Conservation (phyloP, 2,113 vertebrate species). For the Ariopsis seemanni region DNA sequence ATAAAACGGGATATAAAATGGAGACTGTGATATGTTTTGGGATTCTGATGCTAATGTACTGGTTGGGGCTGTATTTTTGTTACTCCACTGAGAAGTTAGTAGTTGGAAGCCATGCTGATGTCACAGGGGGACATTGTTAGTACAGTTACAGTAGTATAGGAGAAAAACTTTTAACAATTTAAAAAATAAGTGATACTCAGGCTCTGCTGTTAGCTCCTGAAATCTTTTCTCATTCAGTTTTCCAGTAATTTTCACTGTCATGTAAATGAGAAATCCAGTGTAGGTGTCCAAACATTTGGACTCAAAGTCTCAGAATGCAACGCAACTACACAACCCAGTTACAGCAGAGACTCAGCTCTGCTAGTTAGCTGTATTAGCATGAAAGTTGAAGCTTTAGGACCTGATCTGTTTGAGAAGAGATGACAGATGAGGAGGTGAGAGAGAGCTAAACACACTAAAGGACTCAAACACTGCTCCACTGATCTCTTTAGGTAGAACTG, state of each 20-base stretch:
- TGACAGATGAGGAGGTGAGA: neutral
- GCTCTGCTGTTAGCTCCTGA: neutral
- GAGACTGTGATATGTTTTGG: neutral
- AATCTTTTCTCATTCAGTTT: neutral
- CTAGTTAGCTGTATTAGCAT: neutral
- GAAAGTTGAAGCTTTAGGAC: neutral
- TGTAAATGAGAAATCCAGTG: neutral
- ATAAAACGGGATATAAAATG: neutral
- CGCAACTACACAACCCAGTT: neutral
- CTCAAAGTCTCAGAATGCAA: neutral
- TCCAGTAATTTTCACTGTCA: neutral
- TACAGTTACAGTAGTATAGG: neutral
- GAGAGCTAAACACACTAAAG: neutral
- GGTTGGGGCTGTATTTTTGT: neutral
- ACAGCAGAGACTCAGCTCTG: neutral
- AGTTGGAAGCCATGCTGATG: neutral
- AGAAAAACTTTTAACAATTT: neutral
- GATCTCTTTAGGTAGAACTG: neutral
- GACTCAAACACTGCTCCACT: neutral
- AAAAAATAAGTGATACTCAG: neutral
- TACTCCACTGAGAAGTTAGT: neutral
- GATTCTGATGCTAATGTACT: neutral
- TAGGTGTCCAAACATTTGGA: neutral
- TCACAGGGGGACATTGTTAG: neutral
- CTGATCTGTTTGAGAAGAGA: neutral